These are phyloP conservation scores for human DNA, from an alignment of 2,113 vertebrate genomes.

Conservation along the genomic window GRCh38 chr1:247321501-247322000, in stretches of 20 bases:
- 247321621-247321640: background rate
- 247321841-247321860: background rate
- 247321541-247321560: background rate
- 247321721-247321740: background rate
- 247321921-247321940: no score
- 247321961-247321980: background rate
- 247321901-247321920: background rate
- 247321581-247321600: background rate
- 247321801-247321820: background rate
- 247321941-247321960: background rate
- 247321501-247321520: background rate
- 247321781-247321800: background rate
- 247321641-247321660: background rate
- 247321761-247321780: background rate
- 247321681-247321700: background rate
- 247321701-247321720: background rate
- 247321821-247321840: background rate
- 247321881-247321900: background rate
- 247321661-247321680: background rate
- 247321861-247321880: background rate
- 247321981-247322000: rapidly evolving
- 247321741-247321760: no score
- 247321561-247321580: background rate
- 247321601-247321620: background rate
- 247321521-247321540: background rate